Percentiles rank a stretch among this genome's conserved stretches.
Evolutionary conservation across 2,888 invertebrate genomes (phyloP).

Genomic region (Ectropis crepuscularia): DNA sequence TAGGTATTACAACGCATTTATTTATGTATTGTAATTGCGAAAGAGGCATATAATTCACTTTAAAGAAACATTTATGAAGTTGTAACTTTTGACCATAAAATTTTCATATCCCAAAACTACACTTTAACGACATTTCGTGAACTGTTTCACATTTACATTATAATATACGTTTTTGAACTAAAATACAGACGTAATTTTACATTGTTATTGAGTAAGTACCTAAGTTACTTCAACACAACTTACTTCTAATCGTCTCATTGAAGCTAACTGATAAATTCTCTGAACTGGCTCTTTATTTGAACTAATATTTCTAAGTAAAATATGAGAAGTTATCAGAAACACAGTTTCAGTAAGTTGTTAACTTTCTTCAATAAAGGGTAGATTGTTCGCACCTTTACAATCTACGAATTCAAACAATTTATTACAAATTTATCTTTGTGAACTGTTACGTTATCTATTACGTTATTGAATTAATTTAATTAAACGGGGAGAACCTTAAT

Average conservation of each 20-base stretch:
- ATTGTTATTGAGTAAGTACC: too few species aligned
- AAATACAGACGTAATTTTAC: too few species aligned
- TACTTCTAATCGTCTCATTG: not conserved
- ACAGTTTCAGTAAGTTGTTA: slow-evolving; percentile 1
- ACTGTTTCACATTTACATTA: too few species aligned
- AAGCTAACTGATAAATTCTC: not conserved
- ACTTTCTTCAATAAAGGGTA: slow-evolving; percentile 7
- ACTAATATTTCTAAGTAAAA: slow-evolving; percentile 1
- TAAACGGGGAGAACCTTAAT: not conserved
- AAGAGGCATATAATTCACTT: too few species aligned
- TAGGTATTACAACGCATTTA: too few species aligned
- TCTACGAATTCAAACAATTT: not conserved
- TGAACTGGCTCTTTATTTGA: not conserved
- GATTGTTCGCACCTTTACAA: slow-evolving; percentile 1
- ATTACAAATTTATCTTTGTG: not conserved
- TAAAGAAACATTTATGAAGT: too few species aligned
- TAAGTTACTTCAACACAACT: not conserved
- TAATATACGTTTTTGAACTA: too few species aligned
- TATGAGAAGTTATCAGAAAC: not conserved
- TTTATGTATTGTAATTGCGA: too few species aligned
- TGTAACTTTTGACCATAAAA: too few species aligned
- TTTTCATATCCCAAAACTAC: too few species aligned
- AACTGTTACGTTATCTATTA: not conserved
- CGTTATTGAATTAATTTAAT: not conserved
- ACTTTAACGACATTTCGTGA: too few species aligned